These are phyloP conservation scores for Idaea dimidiata DNA, from an alignment of 2,888 invertebrate genomes.

Conservation along the genomic window DNA sequence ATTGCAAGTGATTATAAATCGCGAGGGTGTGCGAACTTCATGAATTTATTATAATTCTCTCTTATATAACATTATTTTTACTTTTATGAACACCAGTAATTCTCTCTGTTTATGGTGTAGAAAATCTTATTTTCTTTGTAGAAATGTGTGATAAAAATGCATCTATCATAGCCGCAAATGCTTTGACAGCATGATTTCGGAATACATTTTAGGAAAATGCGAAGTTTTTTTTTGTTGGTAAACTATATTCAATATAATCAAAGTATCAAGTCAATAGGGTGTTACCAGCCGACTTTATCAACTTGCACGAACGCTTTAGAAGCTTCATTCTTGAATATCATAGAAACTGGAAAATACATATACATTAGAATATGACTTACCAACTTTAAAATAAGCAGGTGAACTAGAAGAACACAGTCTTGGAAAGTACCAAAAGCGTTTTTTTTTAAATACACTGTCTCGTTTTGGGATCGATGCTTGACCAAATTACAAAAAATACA, in stretches of 20 bases:
- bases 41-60: slow-evolving; percentile 33
- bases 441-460: no score
- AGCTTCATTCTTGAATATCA: no score
- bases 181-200: not conserved
- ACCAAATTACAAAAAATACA: not conserved
- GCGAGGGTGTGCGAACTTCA: slow-evolving; percentile 32
- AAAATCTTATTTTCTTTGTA: slow-evolving; percentile 25
- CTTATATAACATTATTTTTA: slow-evolving; percentile 32
- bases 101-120: slow-evolving; percentile 29
- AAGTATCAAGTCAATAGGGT: no score
- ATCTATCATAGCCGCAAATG: slow-evolving; percentile 16
- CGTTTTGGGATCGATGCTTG: not conserved
- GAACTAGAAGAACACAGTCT: no score
- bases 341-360: no score
- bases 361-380: no score
- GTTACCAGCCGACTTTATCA: no score
- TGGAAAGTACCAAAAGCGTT: no score
- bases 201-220: not conserved
- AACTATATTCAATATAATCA: no score
- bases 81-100: slow-evolving; percentile 29
- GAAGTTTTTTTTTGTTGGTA: not conserved
- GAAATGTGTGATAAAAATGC: slow-evolving; percentile 24
- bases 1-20: slow-evolving; percentile 35
- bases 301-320: no score
- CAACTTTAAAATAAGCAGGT: no score